phyloP scores from a whole-genome alignment of 2,797 vertebrate species.

The Austrolebias charrua region DNA sequence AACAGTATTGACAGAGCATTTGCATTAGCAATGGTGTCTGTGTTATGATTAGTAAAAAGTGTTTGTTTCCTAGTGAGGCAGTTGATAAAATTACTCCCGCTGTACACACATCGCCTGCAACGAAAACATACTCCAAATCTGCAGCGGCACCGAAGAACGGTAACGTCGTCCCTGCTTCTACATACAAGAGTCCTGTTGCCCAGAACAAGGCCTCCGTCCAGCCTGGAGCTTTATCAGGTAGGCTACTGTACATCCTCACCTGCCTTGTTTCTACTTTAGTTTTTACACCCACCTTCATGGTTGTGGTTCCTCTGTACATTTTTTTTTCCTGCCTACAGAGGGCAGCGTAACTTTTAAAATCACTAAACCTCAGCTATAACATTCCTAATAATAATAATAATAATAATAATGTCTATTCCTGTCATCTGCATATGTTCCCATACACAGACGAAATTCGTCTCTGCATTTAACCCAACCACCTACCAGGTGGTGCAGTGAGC shows the following conservation, averaged over 20 bases:
- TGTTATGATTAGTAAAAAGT: constrained; percentile 17
- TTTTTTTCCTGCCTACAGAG: constrained; percentile 44
- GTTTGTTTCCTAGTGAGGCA: constrained; percentile 69
- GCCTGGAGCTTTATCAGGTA: constrained; percentile 80
- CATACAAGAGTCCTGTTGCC: constrained; percentile 71
- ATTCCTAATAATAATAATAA: too few species aligned
- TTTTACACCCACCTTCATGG: too few species aligned
- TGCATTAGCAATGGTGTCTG: not conserved
- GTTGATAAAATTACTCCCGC: constrained; percentile 67
- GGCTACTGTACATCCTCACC: constrained; percentile 16
- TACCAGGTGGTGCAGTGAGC: too few species aligned
- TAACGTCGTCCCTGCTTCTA: constrained; percentile 56
- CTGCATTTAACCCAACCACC: too few species aligned
- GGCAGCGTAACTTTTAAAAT: constrained; percentile 40
- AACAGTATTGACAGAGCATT: too few species aligned
- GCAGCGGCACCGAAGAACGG: constrained; percentile 62
- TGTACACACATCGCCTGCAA: constrained; percentile 60
- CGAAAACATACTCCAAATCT: constrained; percentile 71
- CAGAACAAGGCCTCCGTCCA: constrained; percentile 76
- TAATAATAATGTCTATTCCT: too few species aligned
- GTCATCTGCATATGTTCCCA: too few species aligned
- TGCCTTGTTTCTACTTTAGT: not conserved
- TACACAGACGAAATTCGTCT: too few species aligned
- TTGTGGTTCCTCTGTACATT: not conserved
- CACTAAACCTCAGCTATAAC: constrained; percentile 8